phyloP scores from a whole-genome alignment of 2,888 invertebrate genomes.

The Hyles lineata region DNA sequence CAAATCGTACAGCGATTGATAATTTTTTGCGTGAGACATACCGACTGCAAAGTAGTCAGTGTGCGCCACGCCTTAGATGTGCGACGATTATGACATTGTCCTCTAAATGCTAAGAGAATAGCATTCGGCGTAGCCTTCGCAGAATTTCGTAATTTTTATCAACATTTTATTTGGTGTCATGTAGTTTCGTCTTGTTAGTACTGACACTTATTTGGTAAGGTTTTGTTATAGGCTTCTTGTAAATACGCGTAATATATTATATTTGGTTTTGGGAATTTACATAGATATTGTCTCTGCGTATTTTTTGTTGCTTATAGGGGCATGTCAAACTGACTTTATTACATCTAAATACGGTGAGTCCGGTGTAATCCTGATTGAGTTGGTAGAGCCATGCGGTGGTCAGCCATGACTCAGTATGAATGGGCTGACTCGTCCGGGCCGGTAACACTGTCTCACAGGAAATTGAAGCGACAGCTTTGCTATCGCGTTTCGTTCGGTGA shows the following conservation, averaged over 20 bases:
- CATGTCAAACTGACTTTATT: too few relatives aligned
- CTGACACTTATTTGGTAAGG: slow-evolving; percentile 9
- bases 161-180: slow-evolving; percentile 14
- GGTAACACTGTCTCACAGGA: too few relatives aligned
- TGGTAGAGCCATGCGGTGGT: too few relatives aligned
- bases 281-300: background rate
- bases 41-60: background rate
- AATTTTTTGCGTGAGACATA: too few relatives aligned
- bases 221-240: slow-evolving; percentile 10
- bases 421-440: too few relatives aligned
- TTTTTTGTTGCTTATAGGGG: background rate
- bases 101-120: slow-evolving; percentile 32
- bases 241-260: background rate
- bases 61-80: slow-evolving; percentile 20
- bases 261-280: background rate
- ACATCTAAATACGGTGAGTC: too few relatives aligned
- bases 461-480: too few relatives aligned
- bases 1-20: too few relatives aligned
- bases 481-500: too few relatives aligned
- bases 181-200: slow-evolving; percentile 17
- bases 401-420: too few relatives aligned
- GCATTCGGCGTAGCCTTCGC: slow-evolving; percentile 29
- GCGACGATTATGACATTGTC: slow-evolving; percentile 34
- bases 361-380: too few relatives aligned
- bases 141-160: slow-evolving; percentile 25